Percentiles rank a stretch among this genome's conserved stretches.
phyloP scores from a whole-genome alignment of 2,113 vertebrate species.

The Typhlomys cinereus region DNA sequence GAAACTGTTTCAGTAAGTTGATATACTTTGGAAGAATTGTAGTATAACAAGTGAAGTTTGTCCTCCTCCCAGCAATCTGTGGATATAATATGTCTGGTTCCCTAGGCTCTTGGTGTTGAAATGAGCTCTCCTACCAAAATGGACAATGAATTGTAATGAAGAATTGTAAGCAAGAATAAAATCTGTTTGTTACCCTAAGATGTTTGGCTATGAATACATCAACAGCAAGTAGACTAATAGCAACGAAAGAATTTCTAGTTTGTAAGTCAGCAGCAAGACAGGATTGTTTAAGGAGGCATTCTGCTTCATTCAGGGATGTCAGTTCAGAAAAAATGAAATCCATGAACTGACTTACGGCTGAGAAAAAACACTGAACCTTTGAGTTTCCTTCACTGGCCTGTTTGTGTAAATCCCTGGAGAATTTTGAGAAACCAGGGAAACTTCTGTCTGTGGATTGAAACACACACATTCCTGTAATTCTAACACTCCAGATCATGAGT shows the following conservation, averaged over 20 bases:
- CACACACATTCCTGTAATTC: rapidly evolving
- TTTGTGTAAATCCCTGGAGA: not conserved
- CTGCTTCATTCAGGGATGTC: no score
- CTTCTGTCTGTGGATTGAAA: not conserved
- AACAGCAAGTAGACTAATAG: not conserved
- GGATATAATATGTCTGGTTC: no score
- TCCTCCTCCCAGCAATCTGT: no score
- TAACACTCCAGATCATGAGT: not conserved
- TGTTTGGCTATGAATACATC: no score
- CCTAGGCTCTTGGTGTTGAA: no score
- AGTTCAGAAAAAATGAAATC: not conserved
- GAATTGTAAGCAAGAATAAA: no score
- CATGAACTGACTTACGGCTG: not conserved
- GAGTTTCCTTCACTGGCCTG: not conserved
- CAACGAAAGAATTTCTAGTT: not conserved
- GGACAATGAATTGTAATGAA: no score
- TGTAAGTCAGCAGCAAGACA: not conserved
- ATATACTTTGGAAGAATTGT: no score
- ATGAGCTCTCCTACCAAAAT: no score
- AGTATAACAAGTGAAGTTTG: no score
- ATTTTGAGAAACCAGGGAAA: not conserved
- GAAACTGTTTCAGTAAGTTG: no score
- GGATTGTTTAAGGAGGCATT: not conserved
- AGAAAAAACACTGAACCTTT: not conserved
- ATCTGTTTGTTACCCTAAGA: no score